phyloP scores from a whole-genome alignment of 2,888 invertebrate species.

The Isoperla grammatica region DNA sequence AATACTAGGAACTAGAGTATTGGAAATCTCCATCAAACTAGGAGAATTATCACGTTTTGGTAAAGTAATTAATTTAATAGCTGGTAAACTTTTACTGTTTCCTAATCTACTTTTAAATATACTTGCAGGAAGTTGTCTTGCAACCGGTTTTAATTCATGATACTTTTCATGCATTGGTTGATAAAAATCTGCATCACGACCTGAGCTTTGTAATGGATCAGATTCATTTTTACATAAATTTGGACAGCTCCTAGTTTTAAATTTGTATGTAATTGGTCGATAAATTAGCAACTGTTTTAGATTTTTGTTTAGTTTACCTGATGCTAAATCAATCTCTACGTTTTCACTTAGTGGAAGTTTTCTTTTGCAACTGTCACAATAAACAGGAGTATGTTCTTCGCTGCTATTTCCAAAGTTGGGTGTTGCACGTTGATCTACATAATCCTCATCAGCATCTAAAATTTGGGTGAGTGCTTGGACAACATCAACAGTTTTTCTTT shows the following conservation, averaged over 20 bases:
- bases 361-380: neutral
- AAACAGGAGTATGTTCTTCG: neutral
- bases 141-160: neutral
- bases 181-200: neutral
- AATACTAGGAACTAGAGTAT: slow-evolving; percentile 5
- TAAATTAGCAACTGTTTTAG: slow-evolving; percentile 5
- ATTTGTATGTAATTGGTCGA: slow-evolving; percentile 2
- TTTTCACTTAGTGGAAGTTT: too few relatives aligned
- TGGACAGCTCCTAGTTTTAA: slow-evolving; percentile 13
- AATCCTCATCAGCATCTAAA: slow-evolving; percentile 11
- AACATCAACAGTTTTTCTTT: slow-evolving; percentile 36
- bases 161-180: neutral
- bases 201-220: too few relatives aligned
- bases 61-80: neutral
- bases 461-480: slow-evolving; percentile 29
- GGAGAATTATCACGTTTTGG: neutral
- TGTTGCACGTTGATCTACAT: neutral
- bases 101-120: neutral
- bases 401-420: neutral
- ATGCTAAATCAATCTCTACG: neutral
- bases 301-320: slow-evolving; percentile 3
- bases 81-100: slow-evolving; percentile 6
- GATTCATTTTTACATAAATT: slow-evolving; percentile 3
- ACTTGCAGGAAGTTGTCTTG: neutral
- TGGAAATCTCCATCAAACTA: too few relatives aligned